Percentiles rank a stretch among this genome's conserved stretches.
Evolutionary conservation across 2,888 invertebrate genomes (phyloP).

Genomic region (Alloplasta piceator): DNA sequence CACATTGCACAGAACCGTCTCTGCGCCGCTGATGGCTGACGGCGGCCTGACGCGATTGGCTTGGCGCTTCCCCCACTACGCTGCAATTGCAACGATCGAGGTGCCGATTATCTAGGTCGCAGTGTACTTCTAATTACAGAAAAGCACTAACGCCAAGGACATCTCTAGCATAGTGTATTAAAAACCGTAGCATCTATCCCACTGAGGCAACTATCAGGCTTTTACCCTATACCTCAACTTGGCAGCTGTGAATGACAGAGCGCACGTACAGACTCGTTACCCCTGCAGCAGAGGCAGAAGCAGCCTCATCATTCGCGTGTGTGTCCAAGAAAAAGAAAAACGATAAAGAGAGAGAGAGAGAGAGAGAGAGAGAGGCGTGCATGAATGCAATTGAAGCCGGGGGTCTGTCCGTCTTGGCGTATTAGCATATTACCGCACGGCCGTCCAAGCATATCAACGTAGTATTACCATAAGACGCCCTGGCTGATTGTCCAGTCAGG

Average conservation of each 20-base stretch:
- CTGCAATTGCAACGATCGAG: too few relatives aligned
- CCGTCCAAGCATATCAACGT: constrained; percentile 64
- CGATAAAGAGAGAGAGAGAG: background rate
- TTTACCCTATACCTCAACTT: background rate
- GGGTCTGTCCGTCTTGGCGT: constrained; percentile 62
- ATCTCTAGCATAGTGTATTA: too few relatives aligned
- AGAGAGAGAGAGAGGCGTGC: constrained; percentile 39
- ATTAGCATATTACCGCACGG: constrained; percentile 70
- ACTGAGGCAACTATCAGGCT: too few relatives aligned
- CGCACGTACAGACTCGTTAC: constrained; percentile 60
- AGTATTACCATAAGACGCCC: constrained; percentile 61
- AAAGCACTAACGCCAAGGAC: too few relatives aligned
- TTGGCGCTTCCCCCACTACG: too few relatives aligned
- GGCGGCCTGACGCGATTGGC: too few relatives aligned
- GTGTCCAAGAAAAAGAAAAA: constrained; percentile 14
- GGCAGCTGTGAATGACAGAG: constrained; percentile 45
- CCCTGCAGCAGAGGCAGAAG: constrained; percentile 42
- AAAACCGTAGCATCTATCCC: too few relatives aligned
- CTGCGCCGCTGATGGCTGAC: too few relatives aligned
- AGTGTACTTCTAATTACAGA: too few relatives aligned
- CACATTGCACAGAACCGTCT: too few relatives aligned
- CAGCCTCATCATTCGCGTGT: constrained; percentile 36
- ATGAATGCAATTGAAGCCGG: constrained; percentile 56
- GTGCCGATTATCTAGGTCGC: too few relatives aligned
- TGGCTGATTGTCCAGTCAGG: constrained; percentile 55